These are phyloP conservation scores for Tipula lateralis DNA, from an alignment of 2,888 invertebrate genomes.

Conservation along the genomic window DNA sequence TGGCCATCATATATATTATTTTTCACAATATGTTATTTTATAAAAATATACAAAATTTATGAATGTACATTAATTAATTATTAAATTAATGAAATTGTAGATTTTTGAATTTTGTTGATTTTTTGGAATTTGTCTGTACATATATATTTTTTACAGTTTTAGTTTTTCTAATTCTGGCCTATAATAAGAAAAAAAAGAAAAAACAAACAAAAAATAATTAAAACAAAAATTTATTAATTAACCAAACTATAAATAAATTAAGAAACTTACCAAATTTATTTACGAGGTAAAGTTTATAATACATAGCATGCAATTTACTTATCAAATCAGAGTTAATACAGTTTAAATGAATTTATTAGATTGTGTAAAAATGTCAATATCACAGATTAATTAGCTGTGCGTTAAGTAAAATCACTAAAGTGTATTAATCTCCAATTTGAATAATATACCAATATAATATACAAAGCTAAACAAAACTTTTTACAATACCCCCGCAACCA, in stretches of 20 bases:
- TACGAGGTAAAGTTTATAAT: background rate
- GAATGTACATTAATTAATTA: background rate
- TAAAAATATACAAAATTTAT: background rate
- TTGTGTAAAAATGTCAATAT: background rate
- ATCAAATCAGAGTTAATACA: background rate
- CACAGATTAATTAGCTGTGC: no score
- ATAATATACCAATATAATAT: background rate
- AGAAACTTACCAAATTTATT: background rate
- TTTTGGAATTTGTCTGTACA: background rate
- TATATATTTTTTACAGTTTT: background rate
- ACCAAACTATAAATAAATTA: background rate
- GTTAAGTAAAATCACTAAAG: background rate
- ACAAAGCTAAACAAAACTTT: background rate
- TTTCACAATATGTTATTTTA: background rate
- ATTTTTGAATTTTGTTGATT: background rate
- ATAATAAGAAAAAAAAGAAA: background rate
- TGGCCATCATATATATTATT: background rate
- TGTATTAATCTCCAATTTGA: background rate
- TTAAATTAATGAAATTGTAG: background rate
- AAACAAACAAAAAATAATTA: background rate
- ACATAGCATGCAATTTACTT: background rate
- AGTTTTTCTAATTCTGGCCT: background rate
- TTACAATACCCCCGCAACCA: background rate
- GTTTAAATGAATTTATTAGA: background rate
- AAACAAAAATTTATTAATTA: background rate